Base-by-base conservation (phyloP, 64 coral and sea anemone species). In the Exaiptasia diaphana region DNA sequence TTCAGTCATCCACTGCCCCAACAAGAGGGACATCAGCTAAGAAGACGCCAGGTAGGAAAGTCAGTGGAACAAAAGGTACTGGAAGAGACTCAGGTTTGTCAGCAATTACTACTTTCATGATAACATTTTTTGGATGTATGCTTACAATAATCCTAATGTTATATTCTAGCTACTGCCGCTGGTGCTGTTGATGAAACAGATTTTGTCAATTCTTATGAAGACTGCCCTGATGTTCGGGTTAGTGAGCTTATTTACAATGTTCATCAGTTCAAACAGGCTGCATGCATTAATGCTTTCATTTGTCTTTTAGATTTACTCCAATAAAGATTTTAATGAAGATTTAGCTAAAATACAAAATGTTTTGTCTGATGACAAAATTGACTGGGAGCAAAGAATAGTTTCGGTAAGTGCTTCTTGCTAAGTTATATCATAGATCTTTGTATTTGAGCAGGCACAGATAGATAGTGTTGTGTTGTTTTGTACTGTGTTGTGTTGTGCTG, bases 361-460 rank as follows among this genome's bases (percentile, higher is more conserved):
- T 28, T 71, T 99, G 32, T 99, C 95, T 18, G 84, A 91, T 67
- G 73, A 90, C 50, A 92, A 92, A 42, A 91, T 92, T 77, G 95
- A 99, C 48, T 99, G 95, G 95, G 95, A 99, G 56, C 85, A 99
- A 22, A 72, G 90, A 60, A 79, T 99, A 31, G 90, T 80, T 22
- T 89, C 95, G 20, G 95, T 99, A 62, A 76, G 89, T 84, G 37
- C 38, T 3, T 1, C 56, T 4, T 79, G n/a, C n/a, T n/a, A n/a
- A n/a, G n/a, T n/a, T n/a, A n/a, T n/a, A n/a, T n/a, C n/a, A n/a
- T n/a, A n/a, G n/a, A n/a, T n/a, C n/a, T 7, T 53, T 53, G 2
- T 5, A 43, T n/a, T 23, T 40, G 6, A 30, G 22, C 21, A 27
- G 59, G 11, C 5, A 0, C 4, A 76, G 4, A 13, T 36, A 10